Evolutionary conservation across 2,797 vertebrate genomes (phyloP).

Genomic region (Emydoidea blandingii): DNA sequence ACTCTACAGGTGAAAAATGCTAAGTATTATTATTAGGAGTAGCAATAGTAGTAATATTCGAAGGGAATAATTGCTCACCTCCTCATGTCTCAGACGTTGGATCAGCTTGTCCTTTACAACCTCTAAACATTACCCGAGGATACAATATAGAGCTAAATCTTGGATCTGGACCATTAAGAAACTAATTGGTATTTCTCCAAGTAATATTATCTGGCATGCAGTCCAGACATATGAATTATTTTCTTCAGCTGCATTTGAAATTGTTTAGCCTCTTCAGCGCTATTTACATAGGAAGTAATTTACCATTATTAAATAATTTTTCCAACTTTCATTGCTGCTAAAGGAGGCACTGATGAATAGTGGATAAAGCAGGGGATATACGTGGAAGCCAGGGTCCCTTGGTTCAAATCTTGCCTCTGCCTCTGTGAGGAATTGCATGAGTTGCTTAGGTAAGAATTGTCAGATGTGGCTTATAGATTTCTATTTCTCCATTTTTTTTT

Average conservation of each 20-base stretch:
- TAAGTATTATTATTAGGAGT: background rate
- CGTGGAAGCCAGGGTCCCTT: background rate
- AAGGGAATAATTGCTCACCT: background rate
- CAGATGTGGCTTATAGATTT: background rate
- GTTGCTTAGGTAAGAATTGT: background rate
- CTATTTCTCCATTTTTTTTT: background rate
- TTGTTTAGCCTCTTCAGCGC: background rate
- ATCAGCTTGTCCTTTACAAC: background rate
- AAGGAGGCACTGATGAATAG: background rate
- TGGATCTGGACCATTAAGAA: background rate
- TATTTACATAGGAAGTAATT: background rate
- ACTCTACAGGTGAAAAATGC: constrained; percentile 3
- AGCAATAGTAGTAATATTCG: background rate
- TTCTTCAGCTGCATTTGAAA: constrained; percentile 2
- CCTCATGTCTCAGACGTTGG: background rate
- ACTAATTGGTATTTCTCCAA: background rate
- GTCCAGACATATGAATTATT: background rate
- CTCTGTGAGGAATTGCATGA: constrained; percentile 23
- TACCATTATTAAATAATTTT: background rate
- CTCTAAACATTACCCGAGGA: background rate
- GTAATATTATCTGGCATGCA: background rate
- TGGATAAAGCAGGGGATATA: background rate
- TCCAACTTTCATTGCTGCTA: background rate
- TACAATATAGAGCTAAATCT: background rate
- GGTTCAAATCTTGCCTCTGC: background rate